phyloP scores from a whole-genome alignment of 2,113 vertebrate species.

The Tympanuchus pallidicinctus region DNA sequence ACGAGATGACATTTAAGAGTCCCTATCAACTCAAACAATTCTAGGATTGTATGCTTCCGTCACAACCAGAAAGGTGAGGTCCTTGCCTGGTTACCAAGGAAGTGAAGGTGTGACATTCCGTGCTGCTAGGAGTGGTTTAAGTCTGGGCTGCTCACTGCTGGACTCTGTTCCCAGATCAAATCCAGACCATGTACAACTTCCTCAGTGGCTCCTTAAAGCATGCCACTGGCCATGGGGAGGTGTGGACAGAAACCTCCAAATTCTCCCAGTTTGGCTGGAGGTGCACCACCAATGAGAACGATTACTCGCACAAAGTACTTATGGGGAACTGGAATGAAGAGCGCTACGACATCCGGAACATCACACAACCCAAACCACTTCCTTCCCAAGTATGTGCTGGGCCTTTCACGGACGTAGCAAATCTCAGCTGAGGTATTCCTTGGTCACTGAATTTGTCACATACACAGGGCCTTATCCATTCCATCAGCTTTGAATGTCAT shows the following conservation, averaged over 20 bases:
- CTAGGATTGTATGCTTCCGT: not conserved
- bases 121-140: not conserved
- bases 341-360: slow-evolving; percentile 54
- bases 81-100: not conserved
- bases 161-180: slow-evolving; percentile 17
- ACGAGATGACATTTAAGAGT: no score
- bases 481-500: no score
- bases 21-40: no score
- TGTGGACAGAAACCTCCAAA: slow-evolving; percentile 73
- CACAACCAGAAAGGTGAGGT: not conserved
- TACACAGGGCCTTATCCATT: not conserved
- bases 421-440: not conserved
- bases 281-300: slow-evolving; percentile 74
- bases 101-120: not conserved
- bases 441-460: not conserved
- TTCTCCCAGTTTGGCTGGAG: slow-evolving; percentile 80
- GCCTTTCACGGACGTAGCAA: not conserved
- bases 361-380: not conserved
- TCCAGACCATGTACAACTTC: slow-evolving; percentile 38
- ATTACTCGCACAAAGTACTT: slow-evolving; percentile 69
- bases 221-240: slow-evolving; percentile 75
- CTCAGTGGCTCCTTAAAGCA: slow-evolving; percentile 63
- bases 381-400: not conserved
- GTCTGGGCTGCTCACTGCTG: not conserved
- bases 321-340: slow-evolving; percentile 82